Base-by-base conservation (phyloP, 2,888 invertebrate genomes). In the Flexamia atlantica region DNA sequence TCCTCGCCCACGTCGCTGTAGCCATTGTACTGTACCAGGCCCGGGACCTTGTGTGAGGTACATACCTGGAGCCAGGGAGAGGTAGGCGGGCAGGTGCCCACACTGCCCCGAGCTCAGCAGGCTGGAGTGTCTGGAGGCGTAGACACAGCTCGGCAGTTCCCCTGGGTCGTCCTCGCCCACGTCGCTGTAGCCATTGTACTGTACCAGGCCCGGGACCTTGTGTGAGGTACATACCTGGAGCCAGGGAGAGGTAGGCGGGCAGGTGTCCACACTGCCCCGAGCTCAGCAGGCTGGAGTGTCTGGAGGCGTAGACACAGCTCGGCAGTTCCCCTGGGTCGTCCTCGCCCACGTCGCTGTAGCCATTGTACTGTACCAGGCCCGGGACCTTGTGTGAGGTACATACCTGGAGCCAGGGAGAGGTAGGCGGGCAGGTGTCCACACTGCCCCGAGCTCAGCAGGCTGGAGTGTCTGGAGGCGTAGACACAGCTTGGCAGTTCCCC, bases 131-230 rank as follows among this genome's bases (percentile, higher is more conserved):
- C 95, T 87, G n/a, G 93, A 87, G 90, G 93, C 96, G 90, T 96
- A 97, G 84, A 96, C 95, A 90, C 97, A 97, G 57, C 96, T 96
- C 0, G 96, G 96, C 87, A 97, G 91, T 89, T 94, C 93, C 90
- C 93, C 93, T 83, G 92, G 92, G 68, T 92, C 85, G 64, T n/a
- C n/a, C n/a, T n/a, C n/a, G n/a, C n/a, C n/a, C n/a, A n/a, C n/a
- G n/a, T n/a, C n/a, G n/a, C 42, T 25, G 60, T 57, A 84, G n/a
- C 81, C 84, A 14, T 74, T 81, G 64, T 84, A 83, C 74, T 74
- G n/a, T 53, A 30, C 72, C 50, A 82, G 53, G 4, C 74, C 57
- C 14, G 74, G 23, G 4, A 74, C n/a, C n/a, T n/a, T n/a, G n/a
- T n/a, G n/a, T n/a, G 36, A 4, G 9, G 36, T 36, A 4, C 50